Conservation (phyloP, 2,888 invertebrate species). For the Zygaena filipendulae region DNA sequence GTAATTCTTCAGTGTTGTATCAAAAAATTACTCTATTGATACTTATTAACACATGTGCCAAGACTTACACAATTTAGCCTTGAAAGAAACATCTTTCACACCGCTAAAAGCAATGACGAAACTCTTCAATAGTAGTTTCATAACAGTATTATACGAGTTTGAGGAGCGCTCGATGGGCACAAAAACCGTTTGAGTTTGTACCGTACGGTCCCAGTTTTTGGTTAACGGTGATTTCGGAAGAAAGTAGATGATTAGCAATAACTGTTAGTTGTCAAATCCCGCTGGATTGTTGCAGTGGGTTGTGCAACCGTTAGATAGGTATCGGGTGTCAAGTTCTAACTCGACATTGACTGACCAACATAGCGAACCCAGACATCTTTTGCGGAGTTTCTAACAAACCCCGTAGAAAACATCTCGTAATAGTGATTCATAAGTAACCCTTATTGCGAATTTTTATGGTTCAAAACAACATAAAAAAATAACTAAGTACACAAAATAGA, state of each 20-base stretch:
- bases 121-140: constrained; percentile 44
- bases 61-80: no score
- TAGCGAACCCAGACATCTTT: constrained; percentile 4
- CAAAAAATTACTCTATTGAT: no score
- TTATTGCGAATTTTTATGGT: no score
- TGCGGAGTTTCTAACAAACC: no score
- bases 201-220: constrained; percentile 61
- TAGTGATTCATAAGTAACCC: no score
- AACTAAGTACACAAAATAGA: no score
- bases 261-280: constrained; percentile 45
- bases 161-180: constrained; percentile 39
- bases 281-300: constrained; percentile 24
- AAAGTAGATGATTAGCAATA: constrained; percentile 61
- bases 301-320: constrained; percentile 29
- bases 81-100: no score
- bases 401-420: no score
- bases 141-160: constrained; percentile 62
- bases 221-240: constrained; percentile 44
- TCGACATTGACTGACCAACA: constrained; percentile 23
- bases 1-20: no score
- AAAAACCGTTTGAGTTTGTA: constrained; percentile 50
- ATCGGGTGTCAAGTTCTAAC: constrained; percentile 9
- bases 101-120: constrained; percentile 43
- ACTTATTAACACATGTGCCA: no score
- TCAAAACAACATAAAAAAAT: no score